Evolutionary conservation across 37 sponge, comb jelly and placozoan species (phyloP), one percentile per base, ranked within the genome.

Genomic region (Ephydatia muelleri): DNA sequence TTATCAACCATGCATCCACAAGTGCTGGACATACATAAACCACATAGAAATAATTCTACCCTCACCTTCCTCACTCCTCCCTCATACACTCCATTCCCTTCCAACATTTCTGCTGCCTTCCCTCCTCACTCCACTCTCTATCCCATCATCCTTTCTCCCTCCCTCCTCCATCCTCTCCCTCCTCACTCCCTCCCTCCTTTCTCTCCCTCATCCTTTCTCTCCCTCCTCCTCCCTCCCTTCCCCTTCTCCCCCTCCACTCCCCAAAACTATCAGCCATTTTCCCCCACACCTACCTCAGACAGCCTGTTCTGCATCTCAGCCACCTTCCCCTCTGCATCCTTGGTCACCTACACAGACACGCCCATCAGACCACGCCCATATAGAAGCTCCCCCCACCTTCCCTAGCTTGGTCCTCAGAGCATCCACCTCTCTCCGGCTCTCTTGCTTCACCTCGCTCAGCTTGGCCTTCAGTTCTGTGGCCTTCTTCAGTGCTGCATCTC

Each of bases 401-500:
- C 49, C 36, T 0, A 92, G 78, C 68, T 84, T 92, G 5, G 68
- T 32, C 72, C 85, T 85, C 32, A 92, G 70, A 3, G 57, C 33
- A 13, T 82, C n/a, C 5, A 85, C 65, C 33, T 92, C 92, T 66
- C 76, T 88, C 73, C 78, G 87, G 22, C 73, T 49, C 21, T 40
- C 82, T 43, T 89, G 83, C 80, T 83, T 88, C 66, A 75, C 69
- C 19, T 84, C 80, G 0, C 49, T 57, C 48, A 93, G 76, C 66
- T 79, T 93, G 37, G 68, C 30, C 84, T 81, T 84, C n/a, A 71
- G 67, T 11, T 92, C 88, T 5, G 68, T 14, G 33, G 65, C 82
- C 73, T 76, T 77, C 75, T 73, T 83, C 35, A 73, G 5, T 27
- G 76, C 85, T 23, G 16, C 65, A 28, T 81, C 92, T 38, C 78